Conservation (phyloP, 2,888 invertebrate species). For the Pheosia tremula region DNA sequence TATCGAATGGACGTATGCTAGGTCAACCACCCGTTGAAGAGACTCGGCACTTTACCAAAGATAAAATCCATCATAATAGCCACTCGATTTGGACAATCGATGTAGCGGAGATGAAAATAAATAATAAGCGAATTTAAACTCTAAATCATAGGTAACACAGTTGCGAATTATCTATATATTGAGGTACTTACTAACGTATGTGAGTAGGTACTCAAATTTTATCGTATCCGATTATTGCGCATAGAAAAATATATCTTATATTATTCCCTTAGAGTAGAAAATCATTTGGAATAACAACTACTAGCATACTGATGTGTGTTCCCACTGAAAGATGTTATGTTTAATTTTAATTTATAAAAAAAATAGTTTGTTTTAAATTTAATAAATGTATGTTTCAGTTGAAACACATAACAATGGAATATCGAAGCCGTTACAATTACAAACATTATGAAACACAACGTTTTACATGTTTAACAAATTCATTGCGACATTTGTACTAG, state of each 20-base stretch:
- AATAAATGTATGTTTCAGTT: not conserved
- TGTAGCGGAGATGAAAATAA: too few relatives aligned
- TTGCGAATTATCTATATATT: too few relatives aligned
- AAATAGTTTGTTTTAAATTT: not conserved
- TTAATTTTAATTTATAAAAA: too few relatives aligned
- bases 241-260: constrained; percentile 10
- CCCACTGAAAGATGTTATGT: not conserved
- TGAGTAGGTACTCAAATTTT: too few relatives aligned
- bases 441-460: not conserved
- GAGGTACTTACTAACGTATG: too few relatives aligned
- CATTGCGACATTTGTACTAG: not conserved
- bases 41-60: too few relatives aligned
- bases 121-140: too few relatives aligned
- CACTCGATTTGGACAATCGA: too few relatives aligned
- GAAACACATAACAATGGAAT: not conserved
- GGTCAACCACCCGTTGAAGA: too few relatives aligned
- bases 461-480: not conserved
- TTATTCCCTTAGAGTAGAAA: not conserved
- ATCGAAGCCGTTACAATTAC: not conserved
- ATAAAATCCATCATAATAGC: too few relatives aligned
- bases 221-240: not conserved
- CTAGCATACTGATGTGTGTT: not conserved
- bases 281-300: constrained; percentile 5
- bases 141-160: too few relatives aligned
- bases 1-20: too few relatives aligned